Percentiles rank a stretch among this genome's conserved stretches.
Evolutionary conservation across 2,888 invertebrate species (phyloP).

Genomic region (Drosophila paranaensis): DNA sequence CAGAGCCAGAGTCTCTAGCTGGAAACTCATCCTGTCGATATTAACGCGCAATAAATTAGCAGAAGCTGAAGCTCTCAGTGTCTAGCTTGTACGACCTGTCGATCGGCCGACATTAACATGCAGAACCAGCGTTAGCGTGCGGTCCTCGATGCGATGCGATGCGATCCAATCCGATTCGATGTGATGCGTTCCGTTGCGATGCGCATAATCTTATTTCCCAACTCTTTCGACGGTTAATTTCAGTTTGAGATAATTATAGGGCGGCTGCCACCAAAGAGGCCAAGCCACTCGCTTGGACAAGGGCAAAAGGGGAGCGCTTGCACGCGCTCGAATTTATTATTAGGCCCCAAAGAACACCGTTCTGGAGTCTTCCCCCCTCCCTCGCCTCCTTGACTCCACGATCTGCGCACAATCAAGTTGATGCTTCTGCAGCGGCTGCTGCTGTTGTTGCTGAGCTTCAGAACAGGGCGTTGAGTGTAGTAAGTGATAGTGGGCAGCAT

Average conservation of each 20-base stretch:
- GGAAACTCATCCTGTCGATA: constrained; percentile 74
- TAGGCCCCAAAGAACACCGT: constrained; percentile 44
- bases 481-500: constrained; percentile 77
- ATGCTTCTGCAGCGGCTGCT: constrained; percentile 54
- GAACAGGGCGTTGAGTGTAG: constrained; percentile 77
- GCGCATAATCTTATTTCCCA: constrained; percentile 72
- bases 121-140: constrained; percentile 48
- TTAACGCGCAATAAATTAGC: constrained; percentile 83
- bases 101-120: constrained; percentile 56
- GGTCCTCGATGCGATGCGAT: constrained; percentile 25
- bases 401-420: constrained; percentile 60
- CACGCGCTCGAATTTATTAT: constrained; percentile 83
- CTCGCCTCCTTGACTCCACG: neutral
- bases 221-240: constrained; percentile 83
- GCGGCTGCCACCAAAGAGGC: constrained; percentile 76
- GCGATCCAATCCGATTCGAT: constrained; percentile 29
- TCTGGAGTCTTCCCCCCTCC: neutral
- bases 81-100: constrained; percentile 31
- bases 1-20: constrained; percentile 1
- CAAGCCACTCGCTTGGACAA: constrained; percentile 6
- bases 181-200: constrained; percentile 46
- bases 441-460: constrained; percentile 44
- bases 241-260: constrained; percentile 83
- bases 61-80: constrained; percentile 40
- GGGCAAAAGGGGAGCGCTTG: constrained; percentile 59